Percentiles rank a stretch among this genome's conserved stretches.
Evolutionary conservation across 30 jellyfish, hydroid and myxozoan genomes (phyloP).

Genomic region (Turritopsis rubra): DNA sequence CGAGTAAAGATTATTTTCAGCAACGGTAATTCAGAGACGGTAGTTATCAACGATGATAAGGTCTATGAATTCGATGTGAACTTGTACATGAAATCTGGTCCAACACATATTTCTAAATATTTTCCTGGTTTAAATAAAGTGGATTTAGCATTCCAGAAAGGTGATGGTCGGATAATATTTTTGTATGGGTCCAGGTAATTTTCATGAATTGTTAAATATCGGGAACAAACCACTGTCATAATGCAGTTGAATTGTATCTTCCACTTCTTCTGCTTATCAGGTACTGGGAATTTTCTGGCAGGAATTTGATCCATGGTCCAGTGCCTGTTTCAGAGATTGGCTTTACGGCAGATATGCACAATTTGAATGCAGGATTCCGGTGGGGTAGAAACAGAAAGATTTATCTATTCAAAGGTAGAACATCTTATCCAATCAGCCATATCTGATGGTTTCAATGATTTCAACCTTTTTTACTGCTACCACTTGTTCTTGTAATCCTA

Average conservation of each 20-base stretch:
- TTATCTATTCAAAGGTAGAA: conserved; percentile 61
- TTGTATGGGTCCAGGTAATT: conserved; percentile 43
- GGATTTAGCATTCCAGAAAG: conserved; percentile 70
- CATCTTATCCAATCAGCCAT: background rate
- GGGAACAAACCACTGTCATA: background rate
- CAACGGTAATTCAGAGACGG: conserved; percentile 31
- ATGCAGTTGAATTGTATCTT: background rate
- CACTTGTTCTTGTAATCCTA: background rate
- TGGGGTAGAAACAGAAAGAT: conserved; percentile 50
- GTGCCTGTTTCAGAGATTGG: conserved; percentile 41
- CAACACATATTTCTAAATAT: conserved; percentile 33
- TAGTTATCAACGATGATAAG: conserved; percentile 35
- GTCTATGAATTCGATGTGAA: conserved; percentile 27
- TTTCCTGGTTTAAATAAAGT: conserved; percentile 56
- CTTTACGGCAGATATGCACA: conserved; percentile 43
- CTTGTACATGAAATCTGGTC: conserved; percentile 40
- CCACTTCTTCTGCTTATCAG: conserved; percentile 9
- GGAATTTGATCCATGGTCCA: conserved; percentile 44
- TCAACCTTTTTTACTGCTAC: too few species aligned
- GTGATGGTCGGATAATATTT: conserved; percentile 57
- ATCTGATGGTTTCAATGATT: too few species aligned
- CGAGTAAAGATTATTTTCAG: conserved; percentile 35
- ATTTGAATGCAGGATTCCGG: conserved; percentile 63
- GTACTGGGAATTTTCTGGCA: conserved; percentile 66
- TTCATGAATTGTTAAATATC: background rate